A percentile compares a stretch with the other conserved stretches of the same genome.
Conservation (phyloP, 2,888 invertebrate species). For the Vanessa cardui region DNA sequence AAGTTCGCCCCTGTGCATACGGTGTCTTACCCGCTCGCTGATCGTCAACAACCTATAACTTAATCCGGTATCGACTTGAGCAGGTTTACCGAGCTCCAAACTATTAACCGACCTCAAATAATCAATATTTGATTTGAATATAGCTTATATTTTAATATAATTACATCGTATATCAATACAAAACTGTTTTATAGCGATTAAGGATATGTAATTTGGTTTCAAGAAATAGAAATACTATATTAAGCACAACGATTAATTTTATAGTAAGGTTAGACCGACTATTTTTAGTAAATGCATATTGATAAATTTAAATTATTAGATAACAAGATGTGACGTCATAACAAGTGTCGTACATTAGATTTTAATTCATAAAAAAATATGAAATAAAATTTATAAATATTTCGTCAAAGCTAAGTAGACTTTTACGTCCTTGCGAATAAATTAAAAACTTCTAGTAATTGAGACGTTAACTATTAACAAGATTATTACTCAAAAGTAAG, state of each 20-base stretch:
- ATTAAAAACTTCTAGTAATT: too few relatives aligned
- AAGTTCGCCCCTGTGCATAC: conserved; percentile 57
- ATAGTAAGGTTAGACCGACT: background rate
- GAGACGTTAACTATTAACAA: background rate
- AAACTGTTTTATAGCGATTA: background rate
- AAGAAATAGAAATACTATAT: background rate
- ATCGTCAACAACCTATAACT: conserved; percentile 68
- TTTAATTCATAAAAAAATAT: too few relatives aligned
- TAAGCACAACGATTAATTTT: background rate
- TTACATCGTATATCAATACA: background rate
- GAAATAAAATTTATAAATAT: too few relatives aligned
- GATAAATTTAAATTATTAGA: too few relatives aligned
- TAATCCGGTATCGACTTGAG: conserved; percentile 54
- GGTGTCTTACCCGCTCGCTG: conserved; percentile 60
- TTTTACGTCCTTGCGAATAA: too few relatives aligned
- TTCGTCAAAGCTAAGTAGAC: too few relatives aligned
- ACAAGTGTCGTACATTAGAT: too few relatives aligned
- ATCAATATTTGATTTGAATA: conserved; percentile 15
- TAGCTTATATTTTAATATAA: background rate
- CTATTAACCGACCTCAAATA: conserved; percentile 58
- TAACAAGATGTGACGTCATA: too few relatives aligned
- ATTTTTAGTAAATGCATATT: background rate
- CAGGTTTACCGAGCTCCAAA: conserved; percentile 30
- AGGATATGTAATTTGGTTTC: background rate
- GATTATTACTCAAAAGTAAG: background rate